Base-by-base conservation (phyloP, 2,888 invertebrate genomes). In the Rosalia funebris region DNA sequence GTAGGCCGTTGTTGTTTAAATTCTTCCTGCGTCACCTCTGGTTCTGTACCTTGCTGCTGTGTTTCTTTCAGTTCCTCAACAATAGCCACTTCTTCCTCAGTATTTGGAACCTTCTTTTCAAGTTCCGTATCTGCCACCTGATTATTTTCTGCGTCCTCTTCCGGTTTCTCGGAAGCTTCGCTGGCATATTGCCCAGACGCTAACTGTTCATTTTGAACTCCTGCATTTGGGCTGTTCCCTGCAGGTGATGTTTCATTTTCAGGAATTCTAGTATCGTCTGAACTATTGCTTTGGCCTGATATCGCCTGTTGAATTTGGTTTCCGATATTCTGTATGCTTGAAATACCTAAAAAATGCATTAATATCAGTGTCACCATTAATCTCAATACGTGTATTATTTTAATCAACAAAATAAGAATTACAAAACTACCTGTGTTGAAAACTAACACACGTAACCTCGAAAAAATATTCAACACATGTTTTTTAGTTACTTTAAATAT, bases 291-390 rank as follows among this genome's bases (percentile, higher is more conserved):
- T 47, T 56, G 56, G 7, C 57, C 57, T 10, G 50, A 41, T 17
- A 36, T 11, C n/a, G 42, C 12, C 25, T 65, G 62, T 12, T 58
- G 53, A 16, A 68, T 48, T 11, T 45, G 58, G 32, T 37, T 63
- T 17, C 64, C 61, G 9, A 69, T 46, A 39, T 61, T 66, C 50
- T 69, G 65, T 10, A 64, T 57, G 16, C 66, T 66, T 62, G 39
- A 39, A 60, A 62, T 62, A 14, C 39, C 50, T 39, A 39, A 25
- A 32, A 16, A 12, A 50, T 34, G 7, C 2, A 11, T 34, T 34
- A 34, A 34, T 25, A 25, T n/a, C n/a, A n/a, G n/a, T n/a, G n/a
- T n/a, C n/a, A n/a, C n/a, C n/a, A n/a, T n/a, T n/a, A n/a, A n/a
- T n/a, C n/a, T n/a, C n/a, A n/a, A n/a, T n/a, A n/a, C n/a, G n/a